Percentiles rank a stretch among this genome's conserved stretches.
phyloP scores from a whole-genome alignment of 2,888 invertebrate genomes.

The Hirtodrosophila trivittata region DNA sequence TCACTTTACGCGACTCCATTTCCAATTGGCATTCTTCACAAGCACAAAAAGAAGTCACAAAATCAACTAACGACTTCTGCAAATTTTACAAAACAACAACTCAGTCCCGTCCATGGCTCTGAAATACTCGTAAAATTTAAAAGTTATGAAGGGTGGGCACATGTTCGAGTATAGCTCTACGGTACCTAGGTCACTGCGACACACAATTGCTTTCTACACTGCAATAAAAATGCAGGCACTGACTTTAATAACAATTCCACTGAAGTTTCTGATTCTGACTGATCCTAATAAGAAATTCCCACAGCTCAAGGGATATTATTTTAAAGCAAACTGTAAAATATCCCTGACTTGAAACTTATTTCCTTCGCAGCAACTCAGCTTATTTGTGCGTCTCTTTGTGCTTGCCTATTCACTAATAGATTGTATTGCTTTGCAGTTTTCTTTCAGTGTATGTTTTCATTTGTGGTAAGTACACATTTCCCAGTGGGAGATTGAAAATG shows the following conservation, averaged over 20 bases:
- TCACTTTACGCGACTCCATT: conserved; percentile 11
- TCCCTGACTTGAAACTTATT: not conserved
- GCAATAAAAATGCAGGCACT: not conserved
- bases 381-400: too few species aligned
- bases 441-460: conserved; percentile 12
- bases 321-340: too few species aligned
- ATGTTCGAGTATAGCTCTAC: conserved; percentile 1
- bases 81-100: conserved; percentile 22
- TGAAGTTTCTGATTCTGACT: too few species aligned
- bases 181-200: conserved; percentile 41
- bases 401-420: too few species aligned
- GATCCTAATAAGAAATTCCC: not conserved
- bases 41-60: conserved; percentile 37
- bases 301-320: too few species aligned
- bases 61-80: conserved; percentile 34
- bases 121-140: conserved; percentile 33
- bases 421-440: too few species aligned
- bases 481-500: conserved; percentile 33
- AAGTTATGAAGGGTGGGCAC: conserved; percentile 30
- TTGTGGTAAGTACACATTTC: not conserved
- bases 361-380: not conserved
- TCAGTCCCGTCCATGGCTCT: conserved; percentile 34
- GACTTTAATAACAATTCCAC: too few species aligned
- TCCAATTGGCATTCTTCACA: conserved; percentile 46
- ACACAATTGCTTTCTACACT: conserved; percentile 16